These are phyloP conservation scores for Trachops cirrhosus DNA, from an alignment of 2,797 vertebrate species.

Conservation along the genomic window DNA sequence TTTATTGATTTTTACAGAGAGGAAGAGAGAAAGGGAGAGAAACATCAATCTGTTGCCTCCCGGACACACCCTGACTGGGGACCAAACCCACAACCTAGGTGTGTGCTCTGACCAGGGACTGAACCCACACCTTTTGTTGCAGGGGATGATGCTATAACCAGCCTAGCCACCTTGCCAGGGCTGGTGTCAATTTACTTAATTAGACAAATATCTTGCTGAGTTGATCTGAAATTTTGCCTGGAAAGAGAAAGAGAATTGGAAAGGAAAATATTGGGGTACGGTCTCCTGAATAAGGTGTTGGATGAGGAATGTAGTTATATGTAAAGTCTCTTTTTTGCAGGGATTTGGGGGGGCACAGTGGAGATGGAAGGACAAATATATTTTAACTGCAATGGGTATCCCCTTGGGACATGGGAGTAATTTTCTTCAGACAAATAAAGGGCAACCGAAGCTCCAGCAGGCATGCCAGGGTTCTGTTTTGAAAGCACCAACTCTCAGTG, in stretches of 20 bases:
- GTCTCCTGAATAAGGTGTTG: neutral
- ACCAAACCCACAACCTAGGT: neutral
- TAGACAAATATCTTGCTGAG: constrained; percentile 23
- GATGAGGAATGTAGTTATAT: neutral
- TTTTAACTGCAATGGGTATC: neutral
- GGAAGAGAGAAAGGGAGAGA: neutral
- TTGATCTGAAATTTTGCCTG: neutral
- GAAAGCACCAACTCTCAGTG: neutral
- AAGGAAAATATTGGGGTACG: neutral
- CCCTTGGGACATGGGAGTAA: neutral
- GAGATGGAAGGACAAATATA: neutral
- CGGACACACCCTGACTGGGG: neutral
- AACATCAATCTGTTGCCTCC: neutral
- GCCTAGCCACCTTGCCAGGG: neutral
- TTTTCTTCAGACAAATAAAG: neutral
- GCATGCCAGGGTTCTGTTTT: neutral
- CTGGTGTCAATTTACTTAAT: neutral
- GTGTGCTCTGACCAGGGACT: neutral
- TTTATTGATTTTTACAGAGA: neutral
- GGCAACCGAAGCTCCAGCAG: neutral
- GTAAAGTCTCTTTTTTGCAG: neutral
- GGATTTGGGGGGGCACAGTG: neutral
- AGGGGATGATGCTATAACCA: neutral
- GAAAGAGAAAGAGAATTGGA: neutral
- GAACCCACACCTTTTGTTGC: neutral